Evolutionary conservation across 2,888 invertebrate genomes (phyloP).

Genomic region (Melieria picta): DNA sequence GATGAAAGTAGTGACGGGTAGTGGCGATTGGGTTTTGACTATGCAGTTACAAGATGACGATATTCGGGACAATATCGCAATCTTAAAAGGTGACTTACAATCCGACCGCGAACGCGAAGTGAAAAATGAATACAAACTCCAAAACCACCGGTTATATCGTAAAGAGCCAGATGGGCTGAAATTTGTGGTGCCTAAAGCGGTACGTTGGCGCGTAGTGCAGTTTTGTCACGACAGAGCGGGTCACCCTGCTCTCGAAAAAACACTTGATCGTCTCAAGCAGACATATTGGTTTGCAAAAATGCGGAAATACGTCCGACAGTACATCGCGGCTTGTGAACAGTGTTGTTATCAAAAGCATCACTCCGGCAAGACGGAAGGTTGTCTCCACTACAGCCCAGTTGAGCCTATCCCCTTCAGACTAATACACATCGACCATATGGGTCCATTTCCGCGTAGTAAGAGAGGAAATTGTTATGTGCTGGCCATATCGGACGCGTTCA

Average conservation of each 20-base stretch:
- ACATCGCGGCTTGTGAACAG: constrained; percentile 59
- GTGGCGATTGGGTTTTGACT: no score
- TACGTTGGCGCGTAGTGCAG: constrained; percentile 37
- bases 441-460: constrained; percentile 30
- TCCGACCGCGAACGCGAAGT: no score
- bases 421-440: constrained; percentile 43
- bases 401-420: constrained; percentile 38
- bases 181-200: constrained; percentile 31
- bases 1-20: not conserved
- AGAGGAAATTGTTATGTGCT: constrained; percentile 25
- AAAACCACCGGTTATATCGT: no score
- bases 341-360: constrained; percentile 57
- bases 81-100: no score
- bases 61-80: no score
- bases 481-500: constrained; percentile 37
- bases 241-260: constrained; percentile 39
- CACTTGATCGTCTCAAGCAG: constrained; percentile 31
- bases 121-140: no score
- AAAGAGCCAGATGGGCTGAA: not conserved
- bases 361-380: constrained; percentile 36
- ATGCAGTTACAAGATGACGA: no score
- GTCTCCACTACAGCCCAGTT: constrained; percentile 39
- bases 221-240: constrained; percentile 38
- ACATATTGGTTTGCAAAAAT: constrained; percentile 63
- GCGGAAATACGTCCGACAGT: constrained; percentile 56